phyloP scores from a whole-genome alignment of 2,888 invertebrate species.

The Caradrina kadenii region DNA sequence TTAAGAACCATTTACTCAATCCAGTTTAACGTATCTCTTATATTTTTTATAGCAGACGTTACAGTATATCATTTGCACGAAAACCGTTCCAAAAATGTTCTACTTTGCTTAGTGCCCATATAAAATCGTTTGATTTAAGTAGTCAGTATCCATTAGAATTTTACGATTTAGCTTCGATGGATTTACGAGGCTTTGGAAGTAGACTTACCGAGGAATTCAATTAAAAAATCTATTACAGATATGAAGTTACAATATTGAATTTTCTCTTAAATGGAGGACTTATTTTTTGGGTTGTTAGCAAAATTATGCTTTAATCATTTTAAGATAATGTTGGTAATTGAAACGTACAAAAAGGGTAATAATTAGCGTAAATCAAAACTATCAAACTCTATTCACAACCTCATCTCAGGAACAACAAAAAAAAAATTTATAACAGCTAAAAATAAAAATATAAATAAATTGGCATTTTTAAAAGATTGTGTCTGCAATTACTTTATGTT shows the following conservation, averaged over 20 bases:
- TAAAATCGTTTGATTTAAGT: conserved; percentile 54
- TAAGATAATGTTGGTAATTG: neutral
- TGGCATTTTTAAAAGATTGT: too few species aligned
- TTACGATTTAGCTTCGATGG: conserved; percentile 48
- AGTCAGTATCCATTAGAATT: conserved; percentile 42
- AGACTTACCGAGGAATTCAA: conserved; percentile 47
- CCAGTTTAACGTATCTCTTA: conserved; percentile 2
- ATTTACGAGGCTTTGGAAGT: conserved; percentile 45
- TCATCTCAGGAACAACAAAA: too few species aligned
- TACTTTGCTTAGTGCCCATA: conserved; percentile 41
- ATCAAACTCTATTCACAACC: too few species aligned
- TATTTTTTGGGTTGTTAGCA: neutral
- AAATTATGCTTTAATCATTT: neutral
- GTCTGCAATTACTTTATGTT: too few species aligned
- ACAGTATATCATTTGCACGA: conserved; percentile 28
- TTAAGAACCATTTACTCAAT: conserved; percentile 14
- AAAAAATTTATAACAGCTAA: too few species aligned
- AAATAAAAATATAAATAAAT: too few species aligned
- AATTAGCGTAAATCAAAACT: too few species aligned
- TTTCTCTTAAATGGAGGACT: neutral
- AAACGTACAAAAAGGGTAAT: too few species aligned
- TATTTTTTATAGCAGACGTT: conserved; percentile 39
- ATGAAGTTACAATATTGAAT: conserved; percentile 27
- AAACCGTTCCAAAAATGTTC: conserved; percentile 32
- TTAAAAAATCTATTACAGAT: conserved; percentile 44